phyloP scores from a whole-genome alignment of 1,140 invertebrate species.

The Drosophila mayri region DNA sequence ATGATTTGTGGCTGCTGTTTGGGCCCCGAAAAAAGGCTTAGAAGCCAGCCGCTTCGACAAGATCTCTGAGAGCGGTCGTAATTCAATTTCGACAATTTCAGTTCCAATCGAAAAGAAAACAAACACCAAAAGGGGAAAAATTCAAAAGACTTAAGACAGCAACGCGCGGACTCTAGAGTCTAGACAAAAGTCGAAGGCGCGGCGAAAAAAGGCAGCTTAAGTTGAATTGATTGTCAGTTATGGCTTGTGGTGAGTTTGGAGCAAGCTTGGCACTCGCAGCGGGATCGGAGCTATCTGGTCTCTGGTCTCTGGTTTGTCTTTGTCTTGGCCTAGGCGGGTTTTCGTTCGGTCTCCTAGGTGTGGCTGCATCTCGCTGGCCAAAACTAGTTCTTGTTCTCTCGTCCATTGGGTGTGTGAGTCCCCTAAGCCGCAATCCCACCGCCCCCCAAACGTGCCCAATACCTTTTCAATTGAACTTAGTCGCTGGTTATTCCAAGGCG shows the following conservation, averaged over 20 bases:
- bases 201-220: slow-evolving; percentile 50
- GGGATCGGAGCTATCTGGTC: slow-evolving; percentile 18
- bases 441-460: background rate
- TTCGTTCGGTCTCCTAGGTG: slow-evolving; percentile 48
- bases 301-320: slow-evolving; percentile 29
- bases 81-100: slow-evolving; percentile 71
- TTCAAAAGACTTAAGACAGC: slow-evolving; percentile 77
- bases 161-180: slow-evolving; percentile 37
- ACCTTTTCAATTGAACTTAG: slow-evolving; percentile 53
- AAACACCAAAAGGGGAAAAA: slow-evolving; percentile 27
- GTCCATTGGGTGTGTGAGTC: slow-evolving; percentile 1
- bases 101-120: slow-evolving; percentile 36
- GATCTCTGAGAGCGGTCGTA: slow-evolving; percentile 48
- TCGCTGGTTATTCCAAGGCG: slow-evolving; percentile 47
- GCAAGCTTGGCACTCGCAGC: slow-evolving; percentile 31
- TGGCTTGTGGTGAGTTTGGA: slow-evolving; percentile 58
- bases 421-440: background rate
- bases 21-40: slow-evolving; percentile 27
- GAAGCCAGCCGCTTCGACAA: slow-evolving; percentile 55
- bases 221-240: slow-evolving; percentile 75
- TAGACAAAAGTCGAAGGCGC: slow-evolving; percentile 68
- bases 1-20: slow-evolving; percentile 69
- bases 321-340: slow-evolving; percentile 49
- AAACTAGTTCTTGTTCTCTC: slow-evolving; percentile 61
- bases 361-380: slow-evolving; percentile 59